These are phyloP conservation scores for Sebastiscus albofasciatus DNA, from an alignment of 2,797 vertebrate genomes.

Conservation along the genomic window DNA sequence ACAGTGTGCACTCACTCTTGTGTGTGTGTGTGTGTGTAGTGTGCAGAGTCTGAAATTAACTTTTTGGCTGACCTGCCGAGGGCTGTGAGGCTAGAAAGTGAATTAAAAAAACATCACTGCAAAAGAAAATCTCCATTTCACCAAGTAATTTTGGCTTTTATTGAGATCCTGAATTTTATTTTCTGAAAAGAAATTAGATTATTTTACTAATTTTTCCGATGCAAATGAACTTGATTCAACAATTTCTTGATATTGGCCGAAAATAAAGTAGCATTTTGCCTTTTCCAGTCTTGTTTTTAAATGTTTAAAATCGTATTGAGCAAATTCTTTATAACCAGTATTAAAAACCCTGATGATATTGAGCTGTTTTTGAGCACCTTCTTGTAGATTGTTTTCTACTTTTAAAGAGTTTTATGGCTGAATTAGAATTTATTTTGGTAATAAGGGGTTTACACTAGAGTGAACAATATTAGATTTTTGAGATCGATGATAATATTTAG, in stretches of 20 bases:
- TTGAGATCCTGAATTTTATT: constrained; percentile 16
- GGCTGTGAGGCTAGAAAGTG: constrained; percentile 12
- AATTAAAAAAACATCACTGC: constrained; percentile 13
- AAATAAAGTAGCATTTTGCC: background rate
- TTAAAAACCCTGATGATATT: background rate
- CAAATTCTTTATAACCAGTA: background rate
- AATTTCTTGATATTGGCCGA: background rate
- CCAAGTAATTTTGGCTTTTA: background rate
- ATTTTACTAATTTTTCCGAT: background rate
- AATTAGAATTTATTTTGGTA: background rate
- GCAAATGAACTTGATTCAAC: background rate
- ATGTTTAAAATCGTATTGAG: background rate
- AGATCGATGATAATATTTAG: background rate
- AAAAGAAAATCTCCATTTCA: background rate
- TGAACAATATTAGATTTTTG: background rate
- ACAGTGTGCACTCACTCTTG: constrained; percentile 40
- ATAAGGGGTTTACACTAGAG: background rate
- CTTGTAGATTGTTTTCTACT: background rate
- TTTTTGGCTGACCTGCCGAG: constrained; percentile 45
- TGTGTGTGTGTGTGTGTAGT: constrained; percentile 13
- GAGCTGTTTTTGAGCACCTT: background rate
- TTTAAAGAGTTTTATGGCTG: background rate
- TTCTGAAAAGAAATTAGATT: background rate
- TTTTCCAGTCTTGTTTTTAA: background rate
- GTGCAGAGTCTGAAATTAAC: constrained; percentile 46